Conservation (phyloP, 2,888 invertebrate genomes). For the Mesoligia furuncula region DNA sequence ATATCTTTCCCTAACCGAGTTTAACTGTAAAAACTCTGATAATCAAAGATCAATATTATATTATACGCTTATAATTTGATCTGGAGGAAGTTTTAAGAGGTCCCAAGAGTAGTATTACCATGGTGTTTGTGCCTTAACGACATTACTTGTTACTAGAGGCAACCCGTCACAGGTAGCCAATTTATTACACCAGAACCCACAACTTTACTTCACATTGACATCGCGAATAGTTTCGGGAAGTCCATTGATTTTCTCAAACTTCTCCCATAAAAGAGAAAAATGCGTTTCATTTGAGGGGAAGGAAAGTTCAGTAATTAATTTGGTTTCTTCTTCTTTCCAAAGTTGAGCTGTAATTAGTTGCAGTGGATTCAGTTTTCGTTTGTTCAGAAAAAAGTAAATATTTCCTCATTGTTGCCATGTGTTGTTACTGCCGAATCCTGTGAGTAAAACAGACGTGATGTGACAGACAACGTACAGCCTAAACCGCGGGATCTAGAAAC, state of each 20-base stretch:
- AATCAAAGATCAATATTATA: not conserved
- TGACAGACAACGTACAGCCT: not conserved
- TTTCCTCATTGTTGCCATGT: not conserved
- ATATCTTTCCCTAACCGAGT: not conserved
- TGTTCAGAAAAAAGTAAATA: no score
- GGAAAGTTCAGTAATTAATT: constrained; percentile 52
- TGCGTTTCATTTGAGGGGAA: constrained; percentile 51
- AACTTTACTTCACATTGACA: constrained; percentile 23
- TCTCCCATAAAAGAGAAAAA: constrained; percentile 56
- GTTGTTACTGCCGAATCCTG: not conserved
- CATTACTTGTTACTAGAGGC: not conserved
- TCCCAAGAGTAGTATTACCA: not conserved
- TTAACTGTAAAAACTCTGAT: not conserved
- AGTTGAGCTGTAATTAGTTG: constrained; percentile 3
- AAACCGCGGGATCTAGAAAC: not conserved
- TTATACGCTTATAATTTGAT: not conserved
- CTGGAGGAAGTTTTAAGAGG: constrained; percentile 8
- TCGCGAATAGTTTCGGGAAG: constrained; percentile 38
- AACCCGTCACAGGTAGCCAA: not conserved
- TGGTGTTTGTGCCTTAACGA: not conserved
- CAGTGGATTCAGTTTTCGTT: not conserved
- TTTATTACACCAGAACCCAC: constrained; percentile 8
- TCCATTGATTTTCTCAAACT: constrained; percentile 45
- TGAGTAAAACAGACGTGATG: not conserved
- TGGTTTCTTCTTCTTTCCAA: constrained; percentile 14